Base-by-base conservation (phyloP, 1,140 invertebrate genomes). In the Polypedilum vanderplanki region DNA sequence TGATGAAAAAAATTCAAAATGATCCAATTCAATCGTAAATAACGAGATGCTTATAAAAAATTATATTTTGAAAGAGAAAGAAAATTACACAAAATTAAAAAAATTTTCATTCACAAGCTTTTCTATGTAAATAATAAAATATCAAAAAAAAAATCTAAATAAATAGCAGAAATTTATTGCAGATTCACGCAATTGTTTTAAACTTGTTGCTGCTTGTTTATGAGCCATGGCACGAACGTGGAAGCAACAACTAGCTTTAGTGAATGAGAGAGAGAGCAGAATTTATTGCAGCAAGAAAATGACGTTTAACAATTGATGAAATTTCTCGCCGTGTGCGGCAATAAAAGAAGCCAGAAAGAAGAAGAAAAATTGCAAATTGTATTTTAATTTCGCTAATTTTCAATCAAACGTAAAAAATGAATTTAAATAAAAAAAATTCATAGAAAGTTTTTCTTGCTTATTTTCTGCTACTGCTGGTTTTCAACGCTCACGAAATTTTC, bases 341-440 rank as follows among this genome's bases (percentile, higher is more conserved):
- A 33, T n/a, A 33, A 33, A 33, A 33, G 24, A 57, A 57, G n/a
- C 3, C 46, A 57, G n/a, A 15, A 12, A 57, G 46, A 15, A 57
- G 46, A 57, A 57, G n/a, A n/a, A 46, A 57, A n/a, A n/a, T n/a
- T 57, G 46, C 46, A 57, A 57, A 57, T 57, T 57, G 46, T 57
- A 57, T 57, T 57, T 57, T 57, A 57, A 57, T 57, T 57, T 57
- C 12, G 46, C 12, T 57, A 57, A 57, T 57, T 33, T 57, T 57
- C 46, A 57, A 57, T 57, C 12, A 57, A 46, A 46, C 15, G 15
- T 12, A 46, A 46, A 46, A 33, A 33, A 33, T 33, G 24, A 33
- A 33, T 33, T 33, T 33, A n/a, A n/a, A n/a, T 33, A 33, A 33
- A 3, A 33, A 1, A 5, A 33, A 57, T 57, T 57, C 46, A 57